Percentiles rank a stretch among this genome's conserved stretches.
Conservation (phyloP, 2,888 invertebrate genomes). For the Agrochola macilenta region DNA sequence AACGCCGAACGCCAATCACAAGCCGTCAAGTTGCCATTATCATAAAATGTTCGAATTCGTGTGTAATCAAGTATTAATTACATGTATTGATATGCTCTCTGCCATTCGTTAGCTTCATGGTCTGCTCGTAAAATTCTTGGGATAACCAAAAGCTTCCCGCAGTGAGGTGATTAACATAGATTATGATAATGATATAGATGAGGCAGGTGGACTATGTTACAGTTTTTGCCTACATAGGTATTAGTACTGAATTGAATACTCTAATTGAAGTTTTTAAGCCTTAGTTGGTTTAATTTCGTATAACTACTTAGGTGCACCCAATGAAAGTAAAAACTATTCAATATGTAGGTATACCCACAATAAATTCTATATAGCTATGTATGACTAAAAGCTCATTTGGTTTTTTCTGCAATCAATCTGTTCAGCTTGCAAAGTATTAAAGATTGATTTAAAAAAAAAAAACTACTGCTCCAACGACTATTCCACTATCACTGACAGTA, state of each 20-base stretch:
- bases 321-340: not conserved
- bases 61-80: conserved; percentile 57
- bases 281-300: not conserved
- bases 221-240: not conserved
- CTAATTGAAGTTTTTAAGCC: too few relatives aligned
- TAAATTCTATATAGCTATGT: not conserved
- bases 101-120: conserved; percentile 26
- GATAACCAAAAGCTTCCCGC: conserved; percentile 36
- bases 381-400: not conserved
- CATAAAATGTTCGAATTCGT: conserved; percentile 50
- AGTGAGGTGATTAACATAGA: conserved; percentile 28
- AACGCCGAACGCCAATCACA: conserved; percentile 27
- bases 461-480: too few relatives aligned
- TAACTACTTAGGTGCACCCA: not conserved
- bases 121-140: conserved; percentile 51
- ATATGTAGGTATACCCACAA: not conserved
- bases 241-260: not conserved
- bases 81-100: conserved; percentile 28
- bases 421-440: not conserved
- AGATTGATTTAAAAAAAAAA: not conserved
- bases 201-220: not conserved
- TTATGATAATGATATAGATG: conserved; percentile 22
- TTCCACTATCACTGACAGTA: conserved; percentile 7
- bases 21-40: conserved; percentile 38
- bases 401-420: not conserved